These are phyloP conservation scores for Tetramorium simillimum DNA, from an alignment of 1,140 invertebrate species.

Conservation along the genomic window DNA sequence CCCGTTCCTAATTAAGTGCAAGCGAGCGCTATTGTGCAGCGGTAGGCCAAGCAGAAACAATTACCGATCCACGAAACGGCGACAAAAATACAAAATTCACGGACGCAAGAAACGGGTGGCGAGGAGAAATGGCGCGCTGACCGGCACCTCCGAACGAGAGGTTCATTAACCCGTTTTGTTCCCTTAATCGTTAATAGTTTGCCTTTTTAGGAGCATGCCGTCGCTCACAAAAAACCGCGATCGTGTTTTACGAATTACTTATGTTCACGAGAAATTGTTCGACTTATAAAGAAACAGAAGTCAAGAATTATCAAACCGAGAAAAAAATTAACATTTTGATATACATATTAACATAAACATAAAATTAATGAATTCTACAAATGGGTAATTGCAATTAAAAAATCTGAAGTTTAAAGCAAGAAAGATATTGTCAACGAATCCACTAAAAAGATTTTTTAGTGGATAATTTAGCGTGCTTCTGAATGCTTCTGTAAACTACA, in stretches of 20 bases:
- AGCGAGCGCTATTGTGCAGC: conserved; percentile 72
- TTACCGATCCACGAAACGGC: conserved; percentile 65
- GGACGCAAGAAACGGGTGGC: conserved; percentile 32
- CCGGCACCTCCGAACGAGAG: conserved; percentile 26
- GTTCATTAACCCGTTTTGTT: conserved; percentile 68
- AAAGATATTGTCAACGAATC: too few species aligned
- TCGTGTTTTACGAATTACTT: conserved; percentile 55
- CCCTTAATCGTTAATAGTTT: conserved; percentile 15
- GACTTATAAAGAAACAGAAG: neutral
- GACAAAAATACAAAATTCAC: conserved; percentile 67
- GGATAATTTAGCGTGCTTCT: too few species aligned
- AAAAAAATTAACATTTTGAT: conserved; percentile 6
- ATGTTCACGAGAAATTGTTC: neutral
- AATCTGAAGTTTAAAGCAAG: neutral
- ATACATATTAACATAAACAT: neutral
- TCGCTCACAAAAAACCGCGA: conserved; percentile 7
- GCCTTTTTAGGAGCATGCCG: conserved; percentile 49
- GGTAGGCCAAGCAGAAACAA: conserved; percentile 69
- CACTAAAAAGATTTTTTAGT: too few species aligned
- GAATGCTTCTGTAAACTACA: neutral
- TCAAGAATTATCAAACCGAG: neutral
- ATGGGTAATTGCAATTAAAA: neutral
- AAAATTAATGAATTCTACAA: neutral
- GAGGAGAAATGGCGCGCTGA: conserved; percentile 40
- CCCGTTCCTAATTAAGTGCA: conserved; percentile 79